Conservation (phyloP, 2,797 vertebrate species). For the Diceros bicornis region DNA sequence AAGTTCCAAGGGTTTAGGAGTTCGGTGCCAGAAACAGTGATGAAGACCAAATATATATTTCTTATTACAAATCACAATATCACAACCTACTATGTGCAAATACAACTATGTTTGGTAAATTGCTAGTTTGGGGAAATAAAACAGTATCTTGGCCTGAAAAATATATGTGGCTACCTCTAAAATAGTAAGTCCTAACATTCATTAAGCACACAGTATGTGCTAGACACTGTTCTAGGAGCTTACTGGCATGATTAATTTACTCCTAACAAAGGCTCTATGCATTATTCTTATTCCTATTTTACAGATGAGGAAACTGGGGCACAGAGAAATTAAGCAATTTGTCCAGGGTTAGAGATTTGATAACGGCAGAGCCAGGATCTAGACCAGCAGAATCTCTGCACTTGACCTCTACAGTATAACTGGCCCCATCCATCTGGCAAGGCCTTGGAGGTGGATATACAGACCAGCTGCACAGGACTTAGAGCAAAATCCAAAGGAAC, state of each 20-base stretch:
- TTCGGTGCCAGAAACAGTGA: background rate
- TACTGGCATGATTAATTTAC: background rate
- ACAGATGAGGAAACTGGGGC: background rate
- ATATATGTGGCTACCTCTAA: background rate
- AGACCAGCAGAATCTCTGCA: background rate
- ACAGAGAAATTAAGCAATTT: background rate
- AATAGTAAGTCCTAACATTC: background rate
- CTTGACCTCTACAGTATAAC: background rate
- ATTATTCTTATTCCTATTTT: background rate
- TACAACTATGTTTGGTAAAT: background rate
- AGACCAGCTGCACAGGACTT: background rate
- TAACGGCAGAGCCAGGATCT: background rate
- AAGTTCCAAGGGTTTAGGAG: background rate
- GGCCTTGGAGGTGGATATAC: background rate
- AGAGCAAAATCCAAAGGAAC: background rate
- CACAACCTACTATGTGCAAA: background rate
- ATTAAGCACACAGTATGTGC: background rate
- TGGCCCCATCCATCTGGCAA: background rate
- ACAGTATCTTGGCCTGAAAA: background rate
- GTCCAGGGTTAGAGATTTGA: background rate
- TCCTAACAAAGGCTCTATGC: background rate
- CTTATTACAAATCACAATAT: background rate
- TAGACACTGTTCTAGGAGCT: background rate
- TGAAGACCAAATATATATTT: too few relatives aligned
- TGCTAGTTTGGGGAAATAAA: background rate